Conservation (phyloP, 2,797 vertebrate species). For the Acrocephalus scirpaceus region DNA sequence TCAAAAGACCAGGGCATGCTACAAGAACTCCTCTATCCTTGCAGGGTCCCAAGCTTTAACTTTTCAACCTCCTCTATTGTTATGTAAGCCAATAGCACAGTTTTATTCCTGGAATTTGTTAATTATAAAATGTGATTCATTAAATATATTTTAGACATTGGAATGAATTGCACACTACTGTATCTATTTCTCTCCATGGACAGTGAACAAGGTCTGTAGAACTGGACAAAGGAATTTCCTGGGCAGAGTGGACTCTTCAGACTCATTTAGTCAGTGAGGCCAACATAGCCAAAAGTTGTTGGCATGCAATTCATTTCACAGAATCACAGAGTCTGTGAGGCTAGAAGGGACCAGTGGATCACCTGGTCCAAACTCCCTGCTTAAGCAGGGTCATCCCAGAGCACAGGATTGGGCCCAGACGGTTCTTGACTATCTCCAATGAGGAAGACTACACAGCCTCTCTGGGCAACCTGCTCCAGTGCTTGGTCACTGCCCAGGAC, state of each 20-base stretch:
- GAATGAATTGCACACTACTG: neutral
- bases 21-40: neutral
- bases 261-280: neutral
- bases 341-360: neutral
- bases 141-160: neutral
- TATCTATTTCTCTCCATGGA: neutral
- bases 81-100: neutral
- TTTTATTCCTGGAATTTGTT: neutral
- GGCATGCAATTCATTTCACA: neutral
- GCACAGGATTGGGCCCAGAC: neutral
- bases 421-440: neutral
- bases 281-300: neutral
- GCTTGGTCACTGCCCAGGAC: rapidly evolving
- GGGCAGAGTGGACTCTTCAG: neutral
- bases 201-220: neutral
- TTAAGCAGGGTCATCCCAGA: neutral
- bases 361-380: neutral
- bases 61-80: neutral
- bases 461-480: rapidly evolving
- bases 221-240: neutral
- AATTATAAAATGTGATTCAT: neutral
- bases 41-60: neutral
- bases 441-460: neutral
- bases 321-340: neutral
- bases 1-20: neutral